phyloP scores from a whole-genome alignment of 2,888 invertebrate species.

The Tuta absoluta region DNA sequence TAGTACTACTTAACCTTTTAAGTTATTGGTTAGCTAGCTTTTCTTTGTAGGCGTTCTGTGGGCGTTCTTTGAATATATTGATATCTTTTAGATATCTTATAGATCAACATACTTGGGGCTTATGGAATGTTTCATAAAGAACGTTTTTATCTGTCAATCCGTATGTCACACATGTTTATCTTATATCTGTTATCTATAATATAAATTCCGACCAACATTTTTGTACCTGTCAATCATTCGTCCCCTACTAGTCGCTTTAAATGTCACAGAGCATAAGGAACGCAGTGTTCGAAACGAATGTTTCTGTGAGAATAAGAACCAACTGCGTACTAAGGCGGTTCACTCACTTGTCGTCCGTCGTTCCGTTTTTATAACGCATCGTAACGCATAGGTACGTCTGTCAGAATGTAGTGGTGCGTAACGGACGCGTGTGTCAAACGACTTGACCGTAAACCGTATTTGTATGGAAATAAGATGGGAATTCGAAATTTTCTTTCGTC shows the following conservation, averaged over 20 bases:
- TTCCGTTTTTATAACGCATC: neutral
- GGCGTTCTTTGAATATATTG: neutral
- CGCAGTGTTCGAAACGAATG: neutral
- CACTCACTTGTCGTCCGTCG: no score
- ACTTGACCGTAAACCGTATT: no score
- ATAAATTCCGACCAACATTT: conserved; percentile 20
- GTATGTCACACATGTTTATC: conserved; percentile 24
- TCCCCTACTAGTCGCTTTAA: neutral
- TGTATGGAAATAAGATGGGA: no score
- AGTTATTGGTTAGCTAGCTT: no score
- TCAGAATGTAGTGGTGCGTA: no score
- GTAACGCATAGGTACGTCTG: no score
- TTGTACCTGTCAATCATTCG: conserved; percentile 19
- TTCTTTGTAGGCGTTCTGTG: neutral
- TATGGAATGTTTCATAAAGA: conserved; percentile 11
- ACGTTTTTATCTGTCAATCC: conserved; percentile 18
- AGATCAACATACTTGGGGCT: conserved; percentile 3
- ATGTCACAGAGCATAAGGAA: conserved; percentile 8
- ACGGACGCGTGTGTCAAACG: no score
- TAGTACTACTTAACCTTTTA: no score
- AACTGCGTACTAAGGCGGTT: neutral
- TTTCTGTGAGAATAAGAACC: neutral
- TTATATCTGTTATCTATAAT: conserved; percentile 21
- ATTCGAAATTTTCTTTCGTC: no score
- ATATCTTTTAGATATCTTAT: neutral